Evolutionary conservation across 2,888 invertebrate genomes (phyloP).

Genomic region (Plagodis pulveraria): DNA sequence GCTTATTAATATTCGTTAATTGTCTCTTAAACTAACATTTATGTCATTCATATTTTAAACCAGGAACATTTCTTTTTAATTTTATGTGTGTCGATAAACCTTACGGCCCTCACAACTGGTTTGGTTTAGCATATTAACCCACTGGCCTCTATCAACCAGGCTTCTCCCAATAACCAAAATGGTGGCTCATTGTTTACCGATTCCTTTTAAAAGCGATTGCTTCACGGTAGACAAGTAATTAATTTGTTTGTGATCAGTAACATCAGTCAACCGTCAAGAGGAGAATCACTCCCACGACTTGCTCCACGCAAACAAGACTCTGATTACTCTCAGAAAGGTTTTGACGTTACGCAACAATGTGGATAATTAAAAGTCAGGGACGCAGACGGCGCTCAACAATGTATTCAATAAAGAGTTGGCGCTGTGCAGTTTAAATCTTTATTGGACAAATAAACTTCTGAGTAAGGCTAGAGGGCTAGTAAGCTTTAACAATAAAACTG

Average conservation of each 20-base stretch:
- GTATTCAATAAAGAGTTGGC: conserved; percentile 45
- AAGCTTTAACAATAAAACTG: conserved; percentile 46
- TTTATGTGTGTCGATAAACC: conserved; percentile 41
- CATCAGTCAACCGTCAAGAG: conserved; percentile 77
- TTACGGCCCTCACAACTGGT: conserved; percentile 38
- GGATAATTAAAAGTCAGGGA: conserved; percentile 61
- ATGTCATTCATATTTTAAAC: conserved; percentile 45
- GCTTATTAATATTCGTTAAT: conserved; percentile 52
- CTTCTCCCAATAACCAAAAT: conserved; percentile 54
- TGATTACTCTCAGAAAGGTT: conserved; percentile 56
- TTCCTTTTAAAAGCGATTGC: conserved; percentile 49
- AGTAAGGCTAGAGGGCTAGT: conserved; percentile 51
- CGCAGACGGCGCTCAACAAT: conserved; percentile 41
- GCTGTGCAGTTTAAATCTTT: conserved; percentile 32
- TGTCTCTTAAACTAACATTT: conserved; percentile 41
- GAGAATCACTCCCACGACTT: conserved; percentile 67
- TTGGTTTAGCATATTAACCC: conserved; percentile 37
- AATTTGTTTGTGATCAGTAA: conserved; percentile 75
- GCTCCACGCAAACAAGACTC: conserved; percentile 53
- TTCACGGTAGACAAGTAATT: conserved; percentile 60
- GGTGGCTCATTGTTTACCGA: conserved; percentile 49
- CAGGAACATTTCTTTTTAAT: conserved; percentile 41
- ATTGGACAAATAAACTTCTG: conserved; percentile 42
- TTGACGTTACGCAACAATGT: conserved; percentile 54
- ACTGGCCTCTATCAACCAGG: conserved; percentile 39